Evolutionary conservation across 2,888 invertebrate species (phyloP).

Genomic region (Boloria selene): DNA sequence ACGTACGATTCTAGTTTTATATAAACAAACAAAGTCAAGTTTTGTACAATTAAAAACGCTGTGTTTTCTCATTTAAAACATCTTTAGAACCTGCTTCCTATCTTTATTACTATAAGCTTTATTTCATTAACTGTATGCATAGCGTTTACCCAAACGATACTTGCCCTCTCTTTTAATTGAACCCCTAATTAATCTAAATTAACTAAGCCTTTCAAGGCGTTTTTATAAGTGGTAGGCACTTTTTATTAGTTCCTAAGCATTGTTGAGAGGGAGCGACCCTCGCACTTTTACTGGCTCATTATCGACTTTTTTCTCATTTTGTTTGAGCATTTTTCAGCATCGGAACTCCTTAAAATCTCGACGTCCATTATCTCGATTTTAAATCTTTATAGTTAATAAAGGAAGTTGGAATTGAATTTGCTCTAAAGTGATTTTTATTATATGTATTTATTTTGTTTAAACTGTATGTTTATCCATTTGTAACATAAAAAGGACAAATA

Average conservation of each 20-base stretch:
- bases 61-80: not conserved
- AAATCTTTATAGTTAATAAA: conserved; percentile 39
- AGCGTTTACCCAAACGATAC: conserved; percentile 21
- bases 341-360: conserved; percentile 32
- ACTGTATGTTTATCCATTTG: not conserved
- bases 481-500: not conserved
- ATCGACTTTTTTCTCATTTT: conserved; percentile 69
- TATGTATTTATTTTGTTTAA: conserved; percentile 8
- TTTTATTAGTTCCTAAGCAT: conserved; percentile 76
- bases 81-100: conserved; percentile 6
- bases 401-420: conserved; percentile 41
- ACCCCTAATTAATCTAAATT: conserved; percentile 59
- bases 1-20: too few species aligned
- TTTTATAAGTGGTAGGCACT: conserved; percentile 63
- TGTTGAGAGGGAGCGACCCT: conserved; percentile 73
- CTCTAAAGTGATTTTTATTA: conserved; percentile 33
- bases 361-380: conserved; percentile 29
- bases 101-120: conserved; percentile 2
- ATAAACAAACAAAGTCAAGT: too few species aligned
- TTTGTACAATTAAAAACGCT: too few species aligned
- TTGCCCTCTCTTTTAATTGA: conserved; percentile 40
- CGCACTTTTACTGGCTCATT: conserved; percentile 73
- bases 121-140: conserved; percentile 10
- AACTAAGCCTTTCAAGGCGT: conserved; percentile 46
- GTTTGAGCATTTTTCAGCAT: conserved; percentile 56